phyloP scores from a whole-genome alignment of 2,797 vertebrate species.

The Crenuchus spilurus region DNA sequence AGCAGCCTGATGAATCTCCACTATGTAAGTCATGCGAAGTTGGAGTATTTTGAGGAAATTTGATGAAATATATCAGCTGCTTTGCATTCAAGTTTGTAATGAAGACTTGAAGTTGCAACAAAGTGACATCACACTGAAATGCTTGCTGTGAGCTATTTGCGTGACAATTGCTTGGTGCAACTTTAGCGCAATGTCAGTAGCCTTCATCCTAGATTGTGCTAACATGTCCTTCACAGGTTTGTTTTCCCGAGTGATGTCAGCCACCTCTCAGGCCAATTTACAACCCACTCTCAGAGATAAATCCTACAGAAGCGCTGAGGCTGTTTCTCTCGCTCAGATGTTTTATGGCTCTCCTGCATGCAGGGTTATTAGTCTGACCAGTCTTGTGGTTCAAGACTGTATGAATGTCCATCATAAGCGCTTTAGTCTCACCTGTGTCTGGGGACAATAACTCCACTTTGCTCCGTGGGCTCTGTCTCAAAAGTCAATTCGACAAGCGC shows the following conservation, averaged over 20 bases:
- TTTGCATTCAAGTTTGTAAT: background rate
- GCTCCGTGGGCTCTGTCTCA: background rate
- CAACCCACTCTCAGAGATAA: background rate
- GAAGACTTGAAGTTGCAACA: background rate
- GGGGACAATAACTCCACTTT: background rate
- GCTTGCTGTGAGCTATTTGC: background rate
- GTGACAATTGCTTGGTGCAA: background rate
- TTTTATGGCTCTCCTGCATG: slow-evolving; percentile 2
- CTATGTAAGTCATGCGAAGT: background rate
- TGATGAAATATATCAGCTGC: background rate
- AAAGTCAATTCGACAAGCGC: background rate
- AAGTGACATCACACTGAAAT: background rate
- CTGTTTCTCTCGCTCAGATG: background rate
- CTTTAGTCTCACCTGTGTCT: slow-evolving; percentile 5
- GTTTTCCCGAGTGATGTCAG: background rate
- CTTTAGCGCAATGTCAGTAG: background rate
- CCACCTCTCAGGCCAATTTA: background rate
- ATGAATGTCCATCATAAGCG: slow-evolving; percentile 1
- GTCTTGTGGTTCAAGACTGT: background rate
- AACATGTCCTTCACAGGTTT: background rate
- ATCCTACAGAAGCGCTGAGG: background rate
- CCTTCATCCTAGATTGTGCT: background rate
- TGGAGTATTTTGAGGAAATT: background rate
- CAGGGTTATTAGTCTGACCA: background rate
- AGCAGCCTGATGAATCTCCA: no score